Evolutionary conservation across 2,113 vertebrate species (phyloP).

Genomic region (Podilymbus podiceps): DNA sequence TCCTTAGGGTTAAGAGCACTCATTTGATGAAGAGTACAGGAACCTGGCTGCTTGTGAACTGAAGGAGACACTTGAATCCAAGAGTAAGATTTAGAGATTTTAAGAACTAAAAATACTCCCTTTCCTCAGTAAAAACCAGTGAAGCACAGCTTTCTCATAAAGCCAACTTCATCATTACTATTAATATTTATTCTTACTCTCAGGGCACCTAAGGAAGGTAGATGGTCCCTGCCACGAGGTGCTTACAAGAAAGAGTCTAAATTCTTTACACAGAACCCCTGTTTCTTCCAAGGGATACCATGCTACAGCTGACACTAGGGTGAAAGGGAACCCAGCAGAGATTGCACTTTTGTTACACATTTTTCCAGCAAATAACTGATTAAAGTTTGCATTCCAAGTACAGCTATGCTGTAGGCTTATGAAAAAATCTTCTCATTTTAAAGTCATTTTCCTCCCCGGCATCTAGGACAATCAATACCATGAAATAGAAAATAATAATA

Average conservation of each 20-base stretch:
- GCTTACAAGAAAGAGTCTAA: neutral
- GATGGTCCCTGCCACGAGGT: neutral
- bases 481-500: slow-evolving; percentile 22
- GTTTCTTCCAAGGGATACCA: neutral
- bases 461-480: slow-evolving; percentile 17
- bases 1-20: neutral
- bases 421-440: slow-evolving; percentile 51
- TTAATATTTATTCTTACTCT: neutral
- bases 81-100: neutral
- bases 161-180: neutral
- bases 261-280: neutral
- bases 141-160: no score
- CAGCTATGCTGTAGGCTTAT: slow-evolving; percentile 2
- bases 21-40: neutral
- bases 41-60: neutral
- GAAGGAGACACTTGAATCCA: neutral
- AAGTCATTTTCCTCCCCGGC: slow-evolving; percentile 30
- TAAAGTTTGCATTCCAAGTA: slow-evolving; percentile 5
- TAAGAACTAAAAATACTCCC: neutral
- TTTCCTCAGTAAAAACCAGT: neutral
- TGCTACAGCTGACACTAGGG: neutral
- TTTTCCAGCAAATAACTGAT: slow-evolving; percentile 17
- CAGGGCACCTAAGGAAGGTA: neutral
- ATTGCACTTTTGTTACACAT: neutral
- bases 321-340: neutral